A percentile compares a stretch with the other conserved stretches of the same genome.
Evolutionary conservation across 2,113 vertebrate species (phyloP).

Genomic region (Pimephales promelas): DNA sequence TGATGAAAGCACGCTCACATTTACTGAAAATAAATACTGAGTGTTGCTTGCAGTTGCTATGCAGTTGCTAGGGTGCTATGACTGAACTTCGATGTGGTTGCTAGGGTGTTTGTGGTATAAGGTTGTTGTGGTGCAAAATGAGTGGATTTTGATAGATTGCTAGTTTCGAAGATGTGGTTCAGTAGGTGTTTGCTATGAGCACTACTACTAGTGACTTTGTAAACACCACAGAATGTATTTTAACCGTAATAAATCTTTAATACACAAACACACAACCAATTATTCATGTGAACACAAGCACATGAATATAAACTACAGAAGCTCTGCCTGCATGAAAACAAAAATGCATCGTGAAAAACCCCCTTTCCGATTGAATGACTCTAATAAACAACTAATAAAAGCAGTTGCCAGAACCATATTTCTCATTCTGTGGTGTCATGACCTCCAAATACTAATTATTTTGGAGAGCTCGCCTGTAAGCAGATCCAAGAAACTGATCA

Average conservation of each 20-base stretch:
- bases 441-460: constrained; percentile 29
- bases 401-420: constrained; percentile 34
- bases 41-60: background rate
- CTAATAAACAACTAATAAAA: constrained; percentile 43
- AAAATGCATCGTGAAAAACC: constrained; percentile 20
- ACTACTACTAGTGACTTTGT: background rate
- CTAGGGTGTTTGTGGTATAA: background rate
- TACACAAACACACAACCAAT: background rate
- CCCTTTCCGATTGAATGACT: constrained; percentile 39
- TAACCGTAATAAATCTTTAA: background rate
- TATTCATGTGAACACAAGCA: background rate
- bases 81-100: background rate
- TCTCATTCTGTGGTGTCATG: constrained; percentile 24
- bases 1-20: background rate
- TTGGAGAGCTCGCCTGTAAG: constrained; percentile 21
- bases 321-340: background rate
- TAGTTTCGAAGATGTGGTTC: background rate
- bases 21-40: background rate
- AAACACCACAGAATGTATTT: background rate
- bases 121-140: background rate
- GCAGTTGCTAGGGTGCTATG: background rate
- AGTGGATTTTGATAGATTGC: background rate
- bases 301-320: constrained; percentile 34
- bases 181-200: background rate
- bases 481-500: background rate